A percentile compares a stretch with the other conserved stretches of the same genome.
phyloP scores from a whole-genome alignment of 1,140 invertebrate species.

The Zaprionus gabonicus region DNA sequence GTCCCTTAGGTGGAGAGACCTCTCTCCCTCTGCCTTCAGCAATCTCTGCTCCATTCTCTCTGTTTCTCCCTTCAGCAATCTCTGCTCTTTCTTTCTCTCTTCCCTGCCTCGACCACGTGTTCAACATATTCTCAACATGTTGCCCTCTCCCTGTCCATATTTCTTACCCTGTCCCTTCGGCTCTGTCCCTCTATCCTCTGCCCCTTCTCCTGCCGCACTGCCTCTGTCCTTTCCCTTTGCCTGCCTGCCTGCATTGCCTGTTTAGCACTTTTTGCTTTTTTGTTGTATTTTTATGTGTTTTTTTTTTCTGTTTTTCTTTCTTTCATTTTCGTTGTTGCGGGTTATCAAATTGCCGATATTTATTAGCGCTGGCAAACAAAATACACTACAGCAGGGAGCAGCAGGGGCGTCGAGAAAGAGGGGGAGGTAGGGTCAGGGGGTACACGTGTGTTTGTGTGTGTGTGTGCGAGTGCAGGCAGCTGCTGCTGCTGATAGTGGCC shows the following conservation, averaged over 20 bases:
- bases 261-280: slow-evolving; percentile 38
- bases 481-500: neutral
- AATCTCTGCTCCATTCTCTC: neutral
- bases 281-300: slow-evolving; percentile 21
- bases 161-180: slow-evolving; percentile 2
- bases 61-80: neutral
- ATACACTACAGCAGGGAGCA: no score
- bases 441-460: neutral
- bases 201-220: neutral
- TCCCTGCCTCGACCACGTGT: slow-evolving; percentile 59
- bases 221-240: slow-evolving; percentile 6
- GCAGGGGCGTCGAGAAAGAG: neutral
- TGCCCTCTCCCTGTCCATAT: slow-evolving; percentile 14
- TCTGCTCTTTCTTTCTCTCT: neutral
- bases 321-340: slow-evolving; percentile 47
- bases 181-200: neutral
- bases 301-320: slow-evolving; percentile 24
- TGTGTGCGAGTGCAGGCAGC: slow-evolving; percentile 3
- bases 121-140: slow-evolving; percentile 77
- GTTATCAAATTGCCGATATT: slow-evolving; percentile 73
- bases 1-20: neutral
- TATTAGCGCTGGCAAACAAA: slow-evolving; percentile 47
- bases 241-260: slow-evolving; percentile 24
- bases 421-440: neutral
- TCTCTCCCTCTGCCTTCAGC: neutral